Conservation (phyloP, 2,113 vertebrate species). For the Callopanchax toddi region DNA sequence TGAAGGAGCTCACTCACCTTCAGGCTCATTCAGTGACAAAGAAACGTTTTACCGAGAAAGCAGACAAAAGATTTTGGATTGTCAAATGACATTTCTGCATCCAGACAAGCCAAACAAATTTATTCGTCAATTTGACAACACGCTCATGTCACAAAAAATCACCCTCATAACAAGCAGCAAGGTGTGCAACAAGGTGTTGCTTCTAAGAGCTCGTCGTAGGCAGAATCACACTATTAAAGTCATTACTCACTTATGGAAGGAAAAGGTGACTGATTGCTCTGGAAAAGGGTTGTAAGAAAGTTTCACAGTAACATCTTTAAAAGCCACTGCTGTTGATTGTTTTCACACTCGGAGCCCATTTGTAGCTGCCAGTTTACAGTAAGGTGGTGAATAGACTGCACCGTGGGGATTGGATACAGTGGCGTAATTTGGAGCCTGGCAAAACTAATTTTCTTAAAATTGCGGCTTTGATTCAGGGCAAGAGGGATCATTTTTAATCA, state of each 20-base stretch:
- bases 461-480: background rate
- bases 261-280: background rate
- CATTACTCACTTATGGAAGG: background rate
- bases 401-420: background rate
- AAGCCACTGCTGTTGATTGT: background rate
- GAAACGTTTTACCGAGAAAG: background rate
- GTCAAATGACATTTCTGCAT: background rate
- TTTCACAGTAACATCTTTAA: background rate
- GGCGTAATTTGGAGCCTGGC: background rate
- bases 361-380: background rate
- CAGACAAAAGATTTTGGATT: background rate
- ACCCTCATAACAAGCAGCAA: background rate
- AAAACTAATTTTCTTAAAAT: background rate
- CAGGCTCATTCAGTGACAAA: background rate
- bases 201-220: background rate
- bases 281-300: background rate
- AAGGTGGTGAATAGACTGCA: too few relatives aligned
- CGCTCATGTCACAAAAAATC: too few relatives aligned
- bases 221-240: background rate
- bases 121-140: background rate
- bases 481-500: background rate
- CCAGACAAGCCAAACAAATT: background rate
- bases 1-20: background rate
- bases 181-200: too few relatives aligned
- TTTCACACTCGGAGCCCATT: background rate